These are phyloP conservation scores for Syngnathus scovelli DNA, from an alignment of 2,113 vertebrate species.

Conservation along the genomic window DNA sequence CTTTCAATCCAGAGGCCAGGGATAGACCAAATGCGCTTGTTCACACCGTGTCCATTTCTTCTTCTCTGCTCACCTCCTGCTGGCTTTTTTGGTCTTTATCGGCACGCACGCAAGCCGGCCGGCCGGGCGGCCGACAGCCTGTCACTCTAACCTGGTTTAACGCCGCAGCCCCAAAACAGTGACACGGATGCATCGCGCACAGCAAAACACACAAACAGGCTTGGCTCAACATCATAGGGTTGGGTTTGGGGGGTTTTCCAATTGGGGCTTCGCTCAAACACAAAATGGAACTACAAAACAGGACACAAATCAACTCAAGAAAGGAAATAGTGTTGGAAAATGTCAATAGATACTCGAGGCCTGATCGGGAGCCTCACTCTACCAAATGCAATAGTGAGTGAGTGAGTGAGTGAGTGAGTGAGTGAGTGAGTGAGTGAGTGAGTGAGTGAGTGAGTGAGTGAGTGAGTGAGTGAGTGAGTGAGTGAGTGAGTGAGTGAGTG, in stretches of 20 bases:
- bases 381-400: too few species aligned
- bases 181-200: constrained; percentile 38
- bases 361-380: too few species aligned
- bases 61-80: constrained; percentile 16
- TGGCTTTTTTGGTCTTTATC: constrained; percentile 37
- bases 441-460: too few species aligned
- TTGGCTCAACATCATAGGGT: constrained; percentile 25
- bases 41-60: constrained; percentile 18
- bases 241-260: constrained; percentile 1
- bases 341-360: too few species aligned
- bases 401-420: too few species aligned
- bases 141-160: constrained; percentile 10
- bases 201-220: constrained; percentile 29
- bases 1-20: constrained; percentile 24
- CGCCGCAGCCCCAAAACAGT: constrained; percentile 23
- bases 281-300: background rate
- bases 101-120: constrained; percentile 16
- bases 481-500: too few species aligned
- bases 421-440: too few species aligned
- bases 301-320: too few species aligned
- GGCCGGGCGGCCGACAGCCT: constrained; percentile 7
- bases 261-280: constrained; percentile 19
- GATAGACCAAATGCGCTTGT: constrained; percentile 8
- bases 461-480: too few species aligned
- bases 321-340: too few species aligned